Evolutionary conservation across 64 coral and sea anemone genomes (phyloP), one percentile per base, ranked within the genome.

Genomic region (Platygyra sinensis): DNA sequence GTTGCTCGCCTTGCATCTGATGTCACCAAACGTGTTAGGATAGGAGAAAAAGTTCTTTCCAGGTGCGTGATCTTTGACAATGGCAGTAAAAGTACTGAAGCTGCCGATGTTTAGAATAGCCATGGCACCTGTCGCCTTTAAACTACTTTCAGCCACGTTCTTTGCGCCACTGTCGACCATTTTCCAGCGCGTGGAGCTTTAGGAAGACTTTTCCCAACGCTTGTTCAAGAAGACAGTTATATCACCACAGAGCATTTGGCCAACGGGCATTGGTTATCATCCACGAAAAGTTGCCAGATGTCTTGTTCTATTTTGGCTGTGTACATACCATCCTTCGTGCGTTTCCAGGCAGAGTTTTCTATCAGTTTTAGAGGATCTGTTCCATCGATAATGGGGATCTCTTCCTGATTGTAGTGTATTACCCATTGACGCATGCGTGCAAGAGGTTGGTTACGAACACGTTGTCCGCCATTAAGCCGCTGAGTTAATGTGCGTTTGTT

Each of bases 61-160:
- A 5, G 87, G 79, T 27, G 27, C 12, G 42, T 55, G 52, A 28
- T 19, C 19, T 13, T 77, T 67, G 8, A 94, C 92, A 55, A 38
- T 80, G 33, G 87, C 92, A 22, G 85, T 81, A 24, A 89, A 94
- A n/a, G 92, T 94, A 50, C 90, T 77, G 31, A 94, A 94, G 61
- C 92, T 94, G 22, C 87, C 87, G 78, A 94, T 75, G n/a, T 94
- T 94, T 8, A 94, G 86, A 52, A 94, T 67, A 52, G 87, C 92
- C 92, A 90, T 94, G 18, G 92, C 92, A 10, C 57, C 87, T 18
- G 79, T 90, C 14, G 87, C 74, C 24, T 89, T 85, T 13, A 89
- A 31, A 13, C 87, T 62, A 31, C 87, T 94, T 60, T 87, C 92
- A 72, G 92, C 92, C 19, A 94, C 46, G 50, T 94, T 71, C 60